A percentile compares a stretch with the other conserved stretches of the same genome.
Evolutionary conservation across 1,140 invertebrate species (phyloP).

Genomic region (Cepaea nemoralis): DNA sequence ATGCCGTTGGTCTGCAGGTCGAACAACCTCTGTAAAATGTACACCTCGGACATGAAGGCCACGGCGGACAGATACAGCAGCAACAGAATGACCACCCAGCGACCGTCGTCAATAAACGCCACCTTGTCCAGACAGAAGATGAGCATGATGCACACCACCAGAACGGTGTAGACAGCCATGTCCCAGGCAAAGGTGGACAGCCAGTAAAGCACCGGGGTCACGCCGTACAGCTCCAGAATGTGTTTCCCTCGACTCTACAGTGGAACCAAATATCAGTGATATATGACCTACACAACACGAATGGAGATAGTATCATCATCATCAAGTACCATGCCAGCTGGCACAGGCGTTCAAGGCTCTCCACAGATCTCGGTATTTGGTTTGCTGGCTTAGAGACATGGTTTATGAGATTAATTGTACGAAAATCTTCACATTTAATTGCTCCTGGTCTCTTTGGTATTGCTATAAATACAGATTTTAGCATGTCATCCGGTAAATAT

Average conservation of each 20-base stretch:
- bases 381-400: too few relatives aligned
- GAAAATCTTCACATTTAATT: too few relatives aligned
- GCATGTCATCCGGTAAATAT: too few relatives aligned
- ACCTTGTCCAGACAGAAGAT: not conserved
- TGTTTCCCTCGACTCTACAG: constrained; percentile 13
- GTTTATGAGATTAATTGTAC: too few relatives aligned
- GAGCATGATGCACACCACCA: not conserved
- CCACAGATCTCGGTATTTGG: too few relatives aligned
- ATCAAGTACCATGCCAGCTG: too few relatives aligned
- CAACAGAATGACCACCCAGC: not conserved
- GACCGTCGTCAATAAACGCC: not conserved
- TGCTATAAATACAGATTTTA: too few relatives aligned
- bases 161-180: not conserved
- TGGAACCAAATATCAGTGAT: not conserved
- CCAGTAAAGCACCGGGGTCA: not conserved
- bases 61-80: not conserved
- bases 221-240: constrained; percentile 17
- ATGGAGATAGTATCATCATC: too few relatives aligned
- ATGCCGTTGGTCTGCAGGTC: not conserved
- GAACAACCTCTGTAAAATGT: not conserved
- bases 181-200: not conserved
- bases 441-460: too few relatives aligned
- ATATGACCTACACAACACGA: too few relatives aligned
- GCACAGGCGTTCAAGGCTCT: too few relatives aligned
- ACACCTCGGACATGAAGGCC: not conserved